A percentile compares a stretch with the other conserved stretches of the same genome.
Evolutionary conservation across 2,113 vertebrate genomes (phyloP).

Genomic region (Phaethon lepturus): DNA sequence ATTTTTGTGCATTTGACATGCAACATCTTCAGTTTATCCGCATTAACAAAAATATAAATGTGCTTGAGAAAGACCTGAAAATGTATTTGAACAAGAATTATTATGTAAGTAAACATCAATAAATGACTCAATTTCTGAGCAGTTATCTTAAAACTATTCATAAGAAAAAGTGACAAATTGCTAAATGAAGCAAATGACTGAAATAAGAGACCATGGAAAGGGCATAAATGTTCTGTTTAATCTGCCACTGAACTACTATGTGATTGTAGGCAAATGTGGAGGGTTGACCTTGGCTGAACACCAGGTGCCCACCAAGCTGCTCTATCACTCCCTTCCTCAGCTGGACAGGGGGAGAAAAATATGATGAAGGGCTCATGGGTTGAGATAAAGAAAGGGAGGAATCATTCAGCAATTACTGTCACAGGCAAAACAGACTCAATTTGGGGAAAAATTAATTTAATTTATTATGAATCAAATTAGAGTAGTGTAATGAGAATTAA

Average conservation of each 20-base stretch:
- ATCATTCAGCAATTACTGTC: too few species aligned
- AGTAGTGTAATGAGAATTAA: too few species aligned
- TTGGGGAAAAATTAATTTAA: too few species aligned
- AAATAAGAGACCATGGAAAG: neutral
- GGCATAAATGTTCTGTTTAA: neutral
- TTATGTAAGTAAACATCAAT: conserved; percentile 3
- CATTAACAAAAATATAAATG: conserved; percentile 56
- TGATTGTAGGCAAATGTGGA: neutral
- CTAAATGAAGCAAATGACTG: neutral
- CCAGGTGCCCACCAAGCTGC: too few species aligned
- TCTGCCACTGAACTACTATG: neutral
- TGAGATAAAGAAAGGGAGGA: too few species aligned
- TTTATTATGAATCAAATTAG: too few species aligned
- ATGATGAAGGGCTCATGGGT: too few species aligned
- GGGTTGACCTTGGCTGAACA: too few species aligned
- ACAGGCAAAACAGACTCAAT: too few species aligned
- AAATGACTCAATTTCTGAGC: conserved; percentile 11
- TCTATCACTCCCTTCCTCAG: too few species aligned
- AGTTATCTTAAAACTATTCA: conserved; percentile 34
- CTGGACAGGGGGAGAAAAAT: too few species aligned
- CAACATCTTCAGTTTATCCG: conserved; percentile 39
- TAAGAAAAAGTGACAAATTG: conserved; percentile 34
- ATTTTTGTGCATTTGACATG: conserved; percentile 52
- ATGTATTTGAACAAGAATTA: conserved; percentile 40
- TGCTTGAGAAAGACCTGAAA: conserved; percentile 29